Evolutionary conservation across 2,888 invertebrate species (phyloP).

Genomic region (Apeira syringaria): DNA sequence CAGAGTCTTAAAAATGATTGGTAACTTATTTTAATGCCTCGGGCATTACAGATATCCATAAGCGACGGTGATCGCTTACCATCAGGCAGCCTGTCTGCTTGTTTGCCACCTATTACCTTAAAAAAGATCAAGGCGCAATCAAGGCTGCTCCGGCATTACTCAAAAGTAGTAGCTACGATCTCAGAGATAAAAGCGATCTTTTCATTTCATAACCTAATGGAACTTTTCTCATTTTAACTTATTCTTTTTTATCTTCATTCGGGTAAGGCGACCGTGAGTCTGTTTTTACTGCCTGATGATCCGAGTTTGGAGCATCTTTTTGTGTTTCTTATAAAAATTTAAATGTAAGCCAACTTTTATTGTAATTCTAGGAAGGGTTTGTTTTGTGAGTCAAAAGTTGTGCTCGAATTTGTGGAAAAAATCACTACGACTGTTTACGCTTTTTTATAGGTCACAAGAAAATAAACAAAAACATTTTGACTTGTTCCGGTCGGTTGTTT

Average conservation of each 20-base stretch:
- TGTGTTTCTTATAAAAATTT: conserved; percentile 15
- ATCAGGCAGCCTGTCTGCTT: no score
- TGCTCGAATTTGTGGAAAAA: neutral
- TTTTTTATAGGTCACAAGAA: no score
- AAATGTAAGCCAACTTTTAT: conserved; percentile 8
- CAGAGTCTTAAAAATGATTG: no score
- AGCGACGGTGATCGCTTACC: no score
- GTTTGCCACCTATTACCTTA: no score
- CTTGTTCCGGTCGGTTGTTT: no score
- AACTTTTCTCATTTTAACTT: conserved; percentile 80
- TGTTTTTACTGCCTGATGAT: conserved; percentile 55
- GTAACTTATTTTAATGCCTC: no score
- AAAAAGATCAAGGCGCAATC: conserved; percentile 53
- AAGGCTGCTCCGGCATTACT: conserved; percentile 54
- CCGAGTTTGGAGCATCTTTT: conserved; percentile 34
- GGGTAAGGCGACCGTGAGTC: conserved; percentile 36
- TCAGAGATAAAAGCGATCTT: conserved; percentile 68
- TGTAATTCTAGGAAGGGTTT: conserved; percentile 7
- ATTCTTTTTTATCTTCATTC: conserved; percentile 58
- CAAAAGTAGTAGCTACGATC: conserved; percentile 64
- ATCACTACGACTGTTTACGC: no score
- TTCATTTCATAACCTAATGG: conserved; percentile 75
- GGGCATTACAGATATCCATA: no score
- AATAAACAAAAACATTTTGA: no score
- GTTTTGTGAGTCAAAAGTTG: conserved; percentile 4